phyloP scores from a whole-genome alignment of 2,888 invertebrate species.

The Phalera bucephala region DNA sequence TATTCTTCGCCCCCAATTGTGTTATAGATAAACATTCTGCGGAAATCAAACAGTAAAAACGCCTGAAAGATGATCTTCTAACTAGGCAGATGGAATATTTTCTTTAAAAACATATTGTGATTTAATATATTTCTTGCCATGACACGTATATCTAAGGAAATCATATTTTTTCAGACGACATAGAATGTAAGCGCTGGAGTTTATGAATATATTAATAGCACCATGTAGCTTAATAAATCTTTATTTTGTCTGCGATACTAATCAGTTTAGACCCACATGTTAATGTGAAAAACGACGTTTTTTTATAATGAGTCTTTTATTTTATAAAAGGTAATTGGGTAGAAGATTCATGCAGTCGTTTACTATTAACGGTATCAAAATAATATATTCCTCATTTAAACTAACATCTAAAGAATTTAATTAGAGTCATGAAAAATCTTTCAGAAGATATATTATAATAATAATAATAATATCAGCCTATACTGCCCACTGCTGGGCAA shows the following conservation, averaged over 20 bases:
- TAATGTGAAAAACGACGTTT: constrained; percentile 6
- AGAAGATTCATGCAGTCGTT: constrained; percentile 7
- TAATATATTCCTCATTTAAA: not conserved
- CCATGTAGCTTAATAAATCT: constrained; percentile 12
- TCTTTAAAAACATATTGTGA: constrained; percentile 12
- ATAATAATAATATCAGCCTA: no score
- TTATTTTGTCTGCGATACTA: constrained; percentile 3
- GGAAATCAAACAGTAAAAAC: constrained; percentile 39
- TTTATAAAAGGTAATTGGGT: constrained; percentile 5
- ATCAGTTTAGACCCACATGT: constrained; percentile 8
- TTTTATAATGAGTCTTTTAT: constrained; percentile 4
- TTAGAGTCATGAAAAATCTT: not conserved
- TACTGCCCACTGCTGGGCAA: no score
- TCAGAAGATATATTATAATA: not conserved
- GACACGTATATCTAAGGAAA: constrained; percentile 32
- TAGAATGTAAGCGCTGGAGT: not conserved
- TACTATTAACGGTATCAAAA: not conserved
- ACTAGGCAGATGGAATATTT: constrained; percentile 33
- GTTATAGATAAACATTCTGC: constrained; percentile 27
- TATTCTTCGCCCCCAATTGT: constrained; percentile 15
- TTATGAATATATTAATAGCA: constrained; percentile 16
- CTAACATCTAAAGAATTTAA: not conserved
- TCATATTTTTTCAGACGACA: constrained; percentile 16
- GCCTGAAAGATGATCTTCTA: constrained; percentile 23
- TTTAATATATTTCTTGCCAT: constrained; percentile 14